Base-by-base conservation (phyloP, 1,140 invertebrate species). In the Maniola jurtina region DNA sequence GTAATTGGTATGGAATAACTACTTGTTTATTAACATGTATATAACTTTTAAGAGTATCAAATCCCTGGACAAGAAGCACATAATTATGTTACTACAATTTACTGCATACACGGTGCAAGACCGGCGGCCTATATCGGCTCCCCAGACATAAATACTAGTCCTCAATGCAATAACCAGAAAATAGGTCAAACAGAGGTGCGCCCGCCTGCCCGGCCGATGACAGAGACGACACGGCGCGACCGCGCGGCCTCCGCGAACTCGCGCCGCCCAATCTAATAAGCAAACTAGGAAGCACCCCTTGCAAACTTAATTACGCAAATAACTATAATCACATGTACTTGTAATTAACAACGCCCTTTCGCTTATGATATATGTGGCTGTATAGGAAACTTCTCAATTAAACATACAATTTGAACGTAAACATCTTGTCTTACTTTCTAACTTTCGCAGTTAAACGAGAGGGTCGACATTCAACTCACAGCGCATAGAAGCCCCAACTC, bases 161-260 rank as follows among this genome's bases (percentile, higher is more conserved):
- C 85, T 80, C 82, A 75, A 89, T 90, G 86, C 85, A 89, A 84
- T 84, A 90, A 82, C 83, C 83, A 88, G 88, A 89, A 90, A 88
- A 90, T 90, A 90, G 88, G 88, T 90, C 88, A 90, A 75, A 71
- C 77, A 79, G 84, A 90, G 88, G 86, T 89, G 85, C 88, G 84
- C 85, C 83, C 83, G 76, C 71, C 68, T 67, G 75, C 75, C 72
- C 80, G 62, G 79, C 61, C 70, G 56, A 68, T 71, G 81, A 86
- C 55, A 81, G 82, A 83, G 80, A 86, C 80, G 73, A 81, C 79
- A 76, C 72, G 81, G 80, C 80, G 81, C 83, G 79, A 80, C 70
- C 79, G 79, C 79, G 80, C 83, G 79, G 80, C 70, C 80, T 80
- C 80, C 75, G 68, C 52, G 52, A 57, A 57, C 55, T 70, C 76